phyloP scores from a whole-genome alignment of 2,797 vertebrate genomes.

The Chelon auratus region DNA sequence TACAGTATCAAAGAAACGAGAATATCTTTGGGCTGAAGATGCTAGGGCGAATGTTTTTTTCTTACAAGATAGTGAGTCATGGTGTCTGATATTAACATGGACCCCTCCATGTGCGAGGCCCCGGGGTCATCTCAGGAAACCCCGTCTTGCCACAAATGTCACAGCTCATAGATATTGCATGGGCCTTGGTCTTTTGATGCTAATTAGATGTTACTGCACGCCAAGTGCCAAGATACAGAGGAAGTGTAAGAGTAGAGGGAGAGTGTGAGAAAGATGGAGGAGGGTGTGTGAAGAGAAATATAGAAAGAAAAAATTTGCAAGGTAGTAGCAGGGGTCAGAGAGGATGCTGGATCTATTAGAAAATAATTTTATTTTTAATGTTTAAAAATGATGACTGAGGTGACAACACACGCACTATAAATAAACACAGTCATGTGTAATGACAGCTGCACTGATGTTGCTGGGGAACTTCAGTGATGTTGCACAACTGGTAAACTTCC shows the following conservation, averaged over 20 bases:
- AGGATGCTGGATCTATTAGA: background rate
- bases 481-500: background rate
- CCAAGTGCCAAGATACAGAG: conserved; percentile 39
- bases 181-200: conserved; percentile 64
- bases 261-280: conserved; percentile 1
- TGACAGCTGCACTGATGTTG: background rate
- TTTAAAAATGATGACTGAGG: background rate
- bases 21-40: conserved; percentile 47
- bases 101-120: conserved; percentile 36
- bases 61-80: conserved; percentile 64
- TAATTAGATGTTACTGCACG: conserved; percentile 74
- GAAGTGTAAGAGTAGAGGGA: conserved; percentile 19
- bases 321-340: background rate
- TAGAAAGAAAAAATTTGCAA: background rate
- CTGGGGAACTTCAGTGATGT: background rate
- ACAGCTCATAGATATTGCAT: conserved; percentile 73
- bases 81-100: conserved; percentile 60
- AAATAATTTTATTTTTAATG: conserved; percentile 1
- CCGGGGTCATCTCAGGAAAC: conserved; percentile 59
- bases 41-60: conserved; percentile 39
- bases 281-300: background rate
- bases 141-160: conserved; percentile 71
- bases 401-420: background rate
- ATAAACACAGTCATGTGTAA: background rate
- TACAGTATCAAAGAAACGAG: conserved; percentile 35